phyloP scores from a whole-genome alignment of 1,140 invertebrate species.

The Teleopsis dalmanni region DNA sequence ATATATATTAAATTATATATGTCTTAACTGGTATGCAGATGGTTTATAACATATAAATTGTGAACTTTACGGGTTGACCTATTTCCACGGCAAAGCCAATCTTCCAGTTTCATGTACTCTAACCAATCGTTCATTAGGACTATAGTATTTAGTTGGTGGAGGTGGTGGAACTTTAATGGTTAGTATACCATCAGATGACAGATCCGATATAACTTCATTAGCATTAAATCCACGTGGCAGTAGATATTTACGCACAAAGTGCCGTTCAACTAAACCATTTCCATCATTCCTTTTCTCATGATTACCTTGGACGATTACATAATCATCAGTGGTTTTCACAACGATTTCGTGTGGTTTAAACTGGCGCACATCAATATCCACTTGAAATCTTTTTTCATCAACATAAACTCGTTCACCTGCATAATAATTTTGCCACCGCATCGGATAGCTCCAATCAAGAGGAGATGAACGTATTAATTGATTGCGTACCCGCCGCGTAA shows the following conservation, averaged over 20 bases:
- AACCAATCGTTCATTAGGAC: slow-evolving; percentile 26
- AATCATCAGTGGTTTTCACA: slow-evolving; percentile 75
- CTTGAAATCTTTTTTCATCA: slow-evolving; percentile 70
- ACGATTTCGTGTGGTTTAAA: slow-evolving; percentile 80
- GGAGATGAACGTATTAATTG: slow-evolving; percentile 33
- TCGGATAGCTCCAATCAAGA: slow-evolving; percentile 33
- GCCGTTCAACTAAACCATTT: slow-evolving; percentile 64
- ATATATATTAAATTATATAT: too few species aligned
- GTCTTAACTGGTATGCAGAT: too few species aligned
- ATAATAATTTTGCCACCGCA: slow-evolving; percentile 40
- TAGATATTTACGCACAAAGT: slow-evolving; percentile 63
- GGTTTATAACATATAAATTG: too few species aligned
- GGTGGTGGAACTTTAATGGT: slow-evolving; percentile 60
- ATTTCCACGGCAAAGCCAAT: slow-evolving; percentile 37
- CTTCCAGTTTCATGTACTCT: slow-evolving; percentile 36
- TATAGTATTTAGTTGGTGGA: slow-evolving; percentile 31
- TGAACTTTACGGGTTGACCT: too few species aligned
- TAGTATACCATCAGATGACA: slow-evolving; percentile 69
- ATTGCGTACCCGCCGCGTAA: slow-evolving; percentile 32
- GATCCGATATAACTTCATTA: slow-evolving; percentile 61
- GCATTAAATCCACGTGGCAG: slow-evolving; percentile 52
- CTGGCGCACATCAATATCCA: slow-evolving; percentile 76
- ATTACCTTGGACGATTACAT: slow-evolving; percentile 69
- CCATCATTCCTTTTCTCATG: slow-evolving; percentile 75
- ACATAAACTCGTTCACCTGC: slow-evolving; percentile 49